phyloP scores from a whole-genome alignment of 2,888 invertebrate species.

The Lampropteryx suffumata region DNA sequence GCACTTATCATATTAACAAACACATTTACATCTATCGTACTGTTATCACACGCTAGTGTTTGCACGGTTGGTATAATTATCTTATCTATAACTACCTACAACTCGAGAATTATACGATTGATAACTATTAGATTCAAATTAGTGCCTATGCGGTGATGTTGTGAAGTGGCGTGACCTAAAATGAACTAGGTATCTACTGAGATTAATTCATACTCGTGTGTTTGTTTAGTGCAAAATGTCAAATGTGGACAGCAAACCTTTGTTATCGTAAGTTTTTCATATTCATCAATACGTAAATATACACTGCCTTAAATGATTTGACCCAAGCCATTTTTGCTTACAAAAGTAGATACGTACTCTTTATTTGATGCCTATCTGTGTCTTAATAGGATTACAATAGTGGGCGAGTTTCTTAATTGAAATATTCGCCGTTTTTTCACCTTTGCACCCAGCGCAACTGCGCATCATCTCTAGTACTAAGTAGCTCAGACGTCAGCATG shows the following conservation, averaged over 20 bases:
- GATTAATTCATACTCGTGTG: background rate
- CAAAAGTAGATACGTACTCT: too few species aligned
- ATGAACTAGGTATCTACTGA: constrained; percentile 20
- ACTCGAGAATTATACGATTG: constrained; percentile 24
- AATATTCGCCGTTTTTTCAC: too few species aligned
- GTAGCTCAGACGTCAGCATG: too few species aligned
- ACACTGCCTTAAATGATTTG: too few species aligned
- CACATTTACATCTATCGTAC: constrained; percentile 3
- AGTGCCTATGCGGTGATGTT: constrained; percentile 36
- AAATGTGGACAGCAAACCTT: constrained; percentile 56
- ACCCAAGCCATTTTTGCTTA: too few species aligned
- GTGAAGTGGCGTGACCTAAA: constrained; percentile 20
- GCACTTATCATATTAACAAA: constrained; percentile 7
- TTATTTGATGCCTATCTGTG: too few species aligned
- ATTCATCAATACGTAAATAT: too few species aligned
- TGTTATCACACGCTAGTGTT: constrained; percentile 20
- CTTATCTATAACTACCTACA: constrained; percentile 33
- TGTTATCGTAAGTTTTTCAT: constrained; percentile 59
- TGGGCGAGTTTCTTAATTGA: too few species aligned
- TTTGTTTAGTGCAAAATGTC: constrained; percentile 44
- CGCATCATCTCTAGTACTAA: too few species aligned
- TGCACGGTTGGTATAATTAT: constrained; percentile 5
- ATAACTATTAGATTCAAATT: constrained; percentile 50
- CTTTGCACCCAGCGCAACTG: too few species aligned
- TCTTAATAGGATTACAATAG: too few species aligned